Evolutionary conservation across 1,140 invertebrate genomes (phyloP).

Genomic region (Lasaia peninsularis): DNA sequence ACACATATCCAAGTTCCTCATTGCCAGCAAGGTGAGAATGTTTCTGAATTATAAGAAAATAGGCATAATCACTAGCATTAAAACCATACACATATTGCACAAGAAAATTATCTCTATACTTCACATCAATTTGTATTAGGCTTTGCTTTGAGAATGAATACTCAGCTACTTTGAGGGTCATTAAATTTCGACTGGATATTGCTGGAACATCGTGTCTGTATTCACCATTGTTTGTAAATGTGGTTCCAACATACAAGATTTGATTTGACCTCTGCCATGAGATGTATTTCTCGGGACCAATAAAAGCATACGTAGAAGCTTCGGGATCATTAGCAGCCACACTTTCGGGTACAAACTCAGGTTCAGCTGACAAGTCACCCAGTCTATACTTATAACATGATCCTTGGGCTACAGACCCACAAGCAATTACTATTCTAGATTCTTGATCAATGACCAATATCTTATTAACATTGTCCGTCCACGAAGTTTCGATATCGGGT

Average conservation of each 20-base stretch:
- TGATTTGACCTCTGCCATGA: slow-evolving; percentile 83
- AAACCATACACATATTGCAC: slow-evolving; percentile 98
- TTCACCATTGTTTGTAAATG: slow-evolving; percentile 94
- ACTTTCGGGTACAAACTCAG: slow-evolving; percentile 86
- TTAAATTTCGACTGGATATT: slow-evolving; percentile 90
- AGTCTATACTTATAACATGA: slow-evolving; percentile 92
- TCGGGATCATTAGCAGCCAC: slow-evolving; percentile 94
- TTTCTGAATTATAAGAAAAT: slow-evolving; percentile 97
- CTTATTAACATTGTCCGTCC: slow-evolving; percentile 94
- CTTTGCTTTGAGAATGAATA: slow-evolving; percentile 92
- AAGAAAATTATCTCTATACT: slow-evolving; percentile 95
- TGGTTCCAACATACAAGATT: slow-evolving; percentile 95
- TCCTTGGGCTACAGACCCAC: slow-evolving; percentile 92
- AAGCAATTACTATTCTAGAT: slow-evolving; percentile 88
- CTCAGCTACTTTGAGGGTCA: slow-evolving; percentile 88
- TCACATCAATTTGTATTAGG: slow-evolving; percentile 93
- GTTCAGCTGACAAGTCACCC: slow-evolving; percentile 86
- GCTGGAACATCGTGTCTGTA: slow-evolving; percentile 96
- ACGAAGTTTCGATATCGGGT: slow-evolving; percentile 80
- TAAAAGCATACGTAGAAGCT: slow-evolving; percentile 95
- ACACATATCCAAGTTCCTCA: slow-evolving; percentile 93
- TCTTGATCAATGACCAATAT: slow-evolving; percentile 92
- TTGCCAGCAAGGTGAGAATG: slow-evolving; percentile 91
- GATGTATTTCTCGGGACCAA: slow-evolving; percentile 92
- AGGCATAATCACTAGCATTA: slow-evolving; percentile 95